Base-by-base conservation (phyloP, 2,888 invertebrate species). In the Caenorhabditis macrosperma region DNA sequence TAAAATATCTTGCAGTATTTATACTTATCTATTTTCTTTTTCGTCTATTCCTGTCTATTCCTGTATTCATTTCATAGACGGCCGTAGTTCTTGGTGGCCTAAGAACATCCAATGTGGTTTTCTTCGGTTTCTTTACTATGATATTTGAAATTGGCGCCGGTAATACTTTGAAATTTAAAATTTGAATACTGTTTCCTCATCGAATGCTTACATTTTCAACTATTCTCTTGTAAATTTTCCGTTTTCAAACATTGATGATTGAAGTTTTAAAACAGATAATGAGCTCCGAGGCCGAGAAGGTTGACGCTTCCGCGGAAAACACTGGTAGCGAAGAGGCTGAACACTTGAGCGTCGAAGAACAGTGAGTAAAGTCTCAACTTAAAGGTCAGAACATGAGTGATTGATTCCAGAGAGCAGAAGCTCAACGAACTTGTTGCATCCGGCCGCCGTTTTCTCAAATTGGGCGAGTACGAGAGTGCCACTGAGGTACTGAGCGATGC, bases 381-480 rank as follows among this genome's bases (percentile, higher is more conserved):
- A 35, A 38, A 1, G 10, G 12, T n/a, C 38, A 38, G 63, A 61
- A 17, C 10, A 64, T 4, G 55, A 72, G 63, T 63, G 7, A 48
- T 22, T 46, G 24, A 20, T 33, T 66, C 44, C 54, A 75, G 75
- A 28, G 60, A 75, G 26, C n/a, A 46, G 7, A 41, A 52, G 15
- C 54, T 67, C 15, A 17, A 20, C 22, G 75, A 75, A 12, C n/a
- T 67, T 7, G 6, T 75, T 7, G 17, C 60, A 1, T 2, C 55
- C n/a, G 76, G 76, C 4, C 76, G 76, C 26, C 68, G 68, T 22
- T 61, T 38, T 15, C 28, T 76, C 7, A 68, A 33, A 20, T n/a
- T 69, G 7, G 48, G 48, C 15, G 61, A 76, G 20, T 26, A 26
- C 17, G 46, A 48, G 3, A 38, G 24, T 3, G 76, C 76, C 0